A percentile compares a stretch with the other conserved stretches of the same genome.
phyloP scores from a whole-genome alignment of 2,888 invertebrate species.

The Lepidocyrtinus sp. region DNA sequence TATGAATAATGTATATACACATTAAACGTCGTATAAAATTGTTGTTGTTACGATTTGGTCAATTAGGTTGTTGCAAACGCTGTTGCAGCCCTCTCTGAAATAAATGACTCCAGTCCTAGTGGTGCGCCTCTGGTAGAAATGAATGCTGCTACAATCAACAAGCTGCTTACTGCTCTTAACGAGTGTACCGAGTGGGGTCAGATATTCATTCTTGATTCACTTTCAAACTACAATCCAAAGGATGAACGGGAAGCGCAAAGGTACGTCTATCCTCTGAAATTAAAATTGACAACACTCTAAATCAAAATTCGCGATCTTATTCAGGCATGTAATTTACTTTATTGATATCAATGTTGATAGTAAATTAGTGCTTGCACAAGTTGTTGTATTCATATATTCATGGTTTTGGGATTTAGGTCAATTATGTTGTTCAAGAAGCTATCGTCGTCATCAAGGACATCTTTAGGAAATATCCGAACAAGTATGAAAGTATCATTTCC shows the following conservation, averaged over 20 bases:
- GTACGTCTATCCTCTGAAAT: no score
- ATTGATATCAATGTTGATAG: not conserved
- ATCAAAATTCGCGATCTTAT: not conserved
- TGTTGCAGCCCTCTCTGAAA: constrained; percentile 98
- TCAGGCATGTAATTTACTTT: constrained; percentile 33
- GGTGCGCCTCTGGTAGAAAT: constrained; percentile 96
- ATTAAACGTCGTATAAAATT: constrained; percentile 14
- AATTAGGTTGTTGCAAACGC: constrained; percentile 94
- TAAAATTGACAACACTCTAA: not conserved
- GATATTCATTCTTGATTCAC: constrained; percentile 97
- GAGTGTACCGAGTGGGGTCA: constrained; percentile 99
- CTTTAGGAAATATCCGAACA: constrained; percentile 98
- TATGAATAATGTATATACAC: no score
- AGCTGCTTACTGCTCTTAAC: constrained; percentile 96
- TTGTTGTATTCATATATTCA: no score
- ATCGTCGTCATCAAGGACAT: constrained; percentile 99
- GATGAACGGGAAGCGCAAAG: constrained; percentile 98
- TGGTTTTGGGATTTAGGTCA: constrained; percentile 79
- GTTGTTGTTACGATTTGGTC: constrained; percentile 36
- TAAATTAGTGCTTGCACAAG: not conserved
- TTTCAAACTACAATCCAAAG: constrained; percentile 96
- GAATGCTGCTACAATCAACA: constrained; percentile 98
- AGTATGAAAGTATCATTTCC: constrained; percentile 99
- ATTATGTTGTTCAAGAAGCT: constrained; percentile 99
- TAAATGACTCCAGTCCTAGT: constrained; percentile 96